phyloP scores from a whole-genome alignment of 2,888 invertebrate genomes.

The Adela reaumurella region DNA sequence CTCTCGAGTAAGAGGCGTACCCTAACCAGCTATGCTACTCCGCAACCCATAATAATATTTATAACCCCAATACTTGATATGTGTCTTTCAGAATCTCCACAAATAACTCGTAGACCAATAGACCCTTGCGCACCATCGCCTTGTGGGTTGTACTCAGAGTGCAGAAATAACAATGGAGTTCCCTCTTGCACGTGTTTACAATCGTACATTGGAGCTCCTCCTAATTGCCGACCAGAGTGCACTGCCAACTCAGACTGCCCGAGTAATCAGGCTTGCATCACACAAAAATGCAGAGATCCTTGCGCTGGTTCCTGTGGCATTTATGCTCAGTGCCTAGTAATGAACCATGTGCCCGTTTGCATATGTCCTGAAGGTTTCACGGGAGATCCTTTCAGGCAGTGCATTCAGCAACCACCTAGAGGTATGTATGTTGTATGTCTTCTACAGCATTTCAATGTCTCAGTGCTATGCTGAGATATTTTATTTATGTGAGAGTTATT shows the following conservation, averaged over 20 bases:
- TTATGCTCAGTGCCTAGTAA: constrained; percentile 64
- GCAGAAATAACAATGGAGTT: constrained; percentile 65
- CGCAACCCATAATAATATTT: too few species aligned
- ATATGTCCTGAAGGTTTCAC: constrained; percentile 62
- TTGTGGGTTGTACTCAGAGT: constrained; percentile 71
- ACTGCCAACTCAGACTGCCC: constrained; percentile 63
- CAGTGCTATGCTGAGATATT: too few species aligned
- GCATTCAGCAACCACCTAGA: constrained; percentile 50
- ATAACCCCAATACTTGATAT: too few species aligned
- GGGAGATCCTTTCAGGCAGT: constrained; percentile 69
- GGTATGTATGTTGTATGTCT: constrained; percentile 18
- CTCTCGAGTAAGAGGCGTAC: too few species aligned
- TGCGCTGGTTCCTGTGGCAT: constrained; percentile 67
- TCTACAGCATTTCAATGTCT: too few species aligned
- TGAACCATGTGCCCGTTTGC: constrained; percentile 71
- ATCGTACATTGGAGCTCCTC: constrained; percentile 62
- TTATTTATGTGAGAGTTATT: too few species aligned
- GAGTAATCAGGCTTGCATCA: constrained; percentile 61
- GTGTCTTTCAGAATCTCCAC: constrained; percentile 26
- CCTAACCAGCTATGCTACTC: too few species aligned
- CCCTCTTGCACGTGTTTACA: constrained; percentile 69
- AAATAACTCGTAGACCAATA: constrained; percentile 29
- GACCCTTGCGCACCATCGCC: constrained; percentile 72
- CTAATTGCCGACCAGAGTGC: constrained; percentile 63
- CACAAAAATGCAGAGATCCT: constrained; percentile 66